Conservation (phyloP, 2,113 vertebrate species). For the Dolichallabes microphthalmus region DNA sequence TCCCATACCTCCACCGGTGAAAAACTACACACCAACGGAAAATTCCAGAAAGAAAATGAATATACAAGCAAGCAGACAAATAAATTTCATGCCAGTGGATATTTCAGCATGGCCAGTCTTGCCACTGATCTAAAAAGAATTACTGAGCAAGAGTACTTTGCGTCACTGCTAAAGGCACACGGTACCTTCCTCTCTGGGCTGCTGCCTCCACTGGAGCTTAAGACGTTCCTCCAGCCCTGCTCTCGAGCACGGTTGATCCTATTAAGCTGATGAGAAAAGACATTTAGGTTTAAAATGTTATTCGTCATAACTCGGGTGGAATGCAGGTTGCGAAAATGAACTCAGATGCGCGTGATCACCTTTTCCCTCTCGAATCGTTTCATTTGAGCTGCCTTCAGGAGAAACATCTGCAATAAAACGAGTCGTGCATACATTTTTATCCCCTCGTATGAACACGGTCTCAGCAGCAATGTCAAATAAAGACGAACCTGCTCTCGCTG, state of each 20-base stretch:
- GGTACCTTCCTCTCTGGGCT: conserved; percentile 76
- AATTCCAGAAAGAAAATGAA: not conserved
- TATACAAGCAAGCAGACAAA: not conserved
- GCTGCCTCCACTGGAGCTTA: conserved; percentile 83
- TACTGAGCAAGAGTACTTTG: not conserved
- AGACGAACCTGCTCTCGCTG: conserved; percentile 83
- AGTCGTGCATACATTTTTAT: not conserved
- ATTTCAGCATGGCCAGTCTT: not conserved
- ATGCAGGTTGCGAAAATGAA: not conserved
- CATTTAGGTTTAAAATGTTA: not conserved
- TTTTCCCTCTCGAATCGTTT: conserved; percentile 89
- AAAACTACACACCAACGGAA: conserved; percentile 58
- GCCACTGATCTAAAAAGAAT: too few species aligned
- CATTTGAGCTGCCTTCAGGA: conserved; percentile 85
- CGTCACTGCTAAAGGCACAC: not conserved
- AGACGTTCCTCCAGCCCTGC: conserved; percentile 92
- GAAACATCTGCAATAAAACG: conserved; percentile 73
- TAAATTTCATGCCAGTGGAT: not conserved
- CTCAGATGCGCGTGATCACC: conserved; percentile 66
- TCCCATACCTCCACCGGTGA: conserved; percentile 60
- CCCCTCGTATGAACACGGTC: not conserved
- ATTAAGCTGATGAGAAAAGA: conserved; percentile 75
- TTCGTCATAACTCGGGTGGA: not conserved
- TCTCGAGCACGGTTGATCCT: conserved; percentile 94
- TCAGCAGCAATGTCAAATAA: not conserved